These are phyloP conservation scores for Syngnathus floridae DNA, from an alignment of 2,113 vertebrate genomes.

Conservation along the genomic window DNA sequence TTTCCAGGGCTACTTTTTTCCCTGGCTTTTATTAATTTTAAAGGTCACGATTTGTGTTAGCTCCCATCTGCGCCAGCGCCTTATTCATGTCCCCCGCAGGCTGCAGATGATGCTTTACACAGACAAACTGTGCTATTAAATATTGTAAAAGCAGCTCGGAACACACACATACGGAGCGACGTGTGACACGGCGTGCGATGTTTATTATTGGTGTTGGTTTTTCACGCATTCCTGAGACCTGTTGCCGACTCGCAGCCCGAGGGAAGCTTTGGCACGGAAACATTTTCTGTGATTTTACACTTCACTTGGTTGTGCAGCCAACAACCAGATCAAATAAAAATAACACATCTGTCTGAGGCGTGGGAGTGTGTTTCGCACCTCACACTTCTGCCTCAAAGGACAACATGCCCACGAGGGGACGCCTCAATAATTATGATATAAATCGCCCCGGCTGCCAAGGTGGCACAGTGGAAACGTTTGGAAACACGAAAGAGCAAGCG, in stretches of 20 bases:
- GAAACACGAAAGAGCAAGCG: background rate
- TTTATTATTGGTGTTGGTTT: conserved; percentile 40
- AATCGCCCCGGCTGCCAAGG: conserved; percentile 18
- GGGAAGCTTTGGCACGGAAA: conserved; percentile 17
- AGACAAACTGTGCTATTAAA: conserved; percentile 33
- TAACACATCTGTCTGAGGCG: conserved; percentile 36
- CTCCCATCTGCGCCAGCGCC: conserved; percentile 20
- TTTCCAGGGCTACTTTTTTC: background rate
- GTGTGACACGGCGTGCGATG: conserved; percentile 10
- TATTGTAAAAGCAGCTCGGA: conserved; percentile 15
- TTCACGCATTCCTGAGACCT: conserved; percentile 42
- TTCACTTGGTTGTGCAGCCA: conserved; percentile 45
- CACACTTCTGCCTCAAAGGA: conserved; percentile 44
- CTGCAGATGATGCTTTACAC: conserved; percentile 17
- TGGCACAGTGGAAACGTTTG: conserved; percentile 10
- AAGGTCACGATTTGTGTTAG: conserved; percentile 11
- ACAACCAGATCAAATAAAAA: conserved; percentile 48
- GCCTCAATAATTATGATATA: conserved; percentile 46
- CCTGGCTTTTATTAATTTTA: background rate
- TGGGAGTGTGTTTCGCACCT: conserved; percentile 36
- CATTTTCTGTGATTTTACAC: conserved; percentile 50
- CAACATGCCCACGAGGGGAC: conserved; percentile 39
- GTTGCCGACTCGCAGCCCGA: conserved; percentile 36
- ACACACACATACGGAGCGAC: conserved; percentile 1
- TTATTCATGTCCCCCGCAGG: conserved; percentile 19